Percentiles rank a stretch among this genome's conserved stretches.
These are phyloP conservation scores for Cinclus cinclus DNA, from an alignment of 2,113 vertebrate species.

Conservation along the genomic window DNA sequence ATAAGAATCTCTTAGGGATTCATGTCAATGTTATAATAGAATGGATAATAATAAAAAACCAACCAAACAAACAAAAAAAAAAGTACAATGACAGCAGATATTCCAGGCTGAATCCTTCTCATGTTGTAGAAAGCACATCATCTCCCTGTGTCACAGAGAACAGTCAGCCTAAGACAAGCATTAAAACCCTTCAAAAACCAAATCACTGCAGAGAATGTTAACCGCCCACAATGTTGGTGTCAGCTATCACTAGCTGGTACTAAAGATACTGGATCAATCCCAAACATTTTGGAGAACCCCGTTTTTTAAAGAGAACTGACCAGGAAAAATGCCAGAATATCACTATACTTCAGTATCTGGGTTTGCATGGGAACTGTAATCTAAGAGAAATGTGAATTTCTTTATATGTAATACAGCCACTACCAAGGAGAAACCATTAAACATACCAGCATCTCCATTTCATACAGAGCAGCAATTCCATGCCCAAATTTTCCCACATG, in stretches of 20 bases:
- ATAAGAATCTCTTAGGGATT: not conserved
- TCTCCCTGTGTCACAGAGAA: not conserved
- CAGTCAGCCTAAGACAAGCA: not conserved
- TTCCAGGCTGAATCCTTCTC: not conserved
- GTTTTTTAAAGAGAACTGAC: not conserved
- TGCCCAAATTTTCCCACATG: not conserved
- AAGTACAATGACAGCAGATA: not conserved
- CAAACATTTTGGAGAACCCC: not conserved
- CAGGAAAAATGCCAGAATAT: not conserved
- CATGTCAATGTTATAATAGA: not conserved
- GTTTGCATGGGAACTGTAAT: not conserved
- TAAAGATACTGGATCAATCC: not conserved
- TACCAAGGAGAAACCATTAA: not conserved
- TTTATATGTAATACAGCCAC: not conserved
- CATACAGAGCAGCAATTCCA: not conserved
- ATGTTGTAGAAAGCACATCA: not conserved
- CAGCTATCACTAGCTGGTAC: not conserved
- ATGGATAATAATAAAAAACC: not conserved
- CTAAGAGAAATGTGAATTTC: not conserved
- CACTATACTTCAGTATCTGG: not conserved
- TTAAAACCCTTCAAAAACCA: not conserved
- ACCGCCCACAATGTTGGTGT: rapidly evolving
- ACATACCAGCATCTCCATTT: not conserved
- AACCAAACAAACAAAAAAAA: not conserved
- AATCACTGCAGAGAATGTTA: not conserved